phyloP scores from a whole-genome alignment of 1,140 invertebrate genomes.

The Pogonomyrmex californicus region DNA sequence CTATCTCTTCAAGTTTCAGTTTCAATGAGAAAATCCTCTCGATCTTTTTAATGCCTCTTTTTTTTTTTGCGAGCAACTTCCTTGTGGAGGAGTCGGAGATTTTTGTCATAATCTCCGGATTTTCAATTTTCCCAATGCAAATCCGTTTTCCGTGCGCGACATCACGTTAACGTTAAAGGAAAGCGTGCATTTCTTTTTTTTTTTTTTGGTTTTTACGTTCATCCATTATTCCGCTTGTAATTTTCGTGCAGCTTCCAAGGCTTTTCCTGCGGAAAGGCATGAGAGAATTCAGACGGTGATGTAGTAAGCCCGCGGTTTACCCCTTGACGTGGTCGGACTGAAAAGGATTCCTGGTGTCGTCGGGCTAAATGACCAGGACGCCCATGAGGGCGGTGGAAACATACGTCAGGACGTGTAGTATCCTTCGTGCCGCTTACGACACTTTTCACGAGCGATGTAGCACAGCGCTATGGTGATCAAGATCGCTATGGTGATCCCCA shows the following conservation, averaged over 20 bases:
- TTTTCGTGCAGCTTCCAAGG: neutral
- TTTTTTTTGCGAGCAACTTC: neutral
- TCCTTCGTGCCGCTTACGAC: conserved; percentile 90
- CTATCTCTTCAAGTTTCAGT: neutral
- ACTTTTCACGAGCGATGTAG: conserved; percentile 93
- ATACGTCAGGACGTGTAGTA: conserved; percentile 91
- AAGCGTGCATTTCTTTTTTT: neutral
- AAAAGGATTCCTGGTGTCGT: conserved; percentile 81
- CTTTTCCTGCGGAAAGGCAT: neutral
- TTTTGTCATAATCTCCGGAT: neutral
- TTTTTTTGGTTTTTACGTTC: neutral
- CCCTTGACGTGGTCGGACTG: conserved; percentile 82
- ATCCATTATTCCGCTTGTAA: neutral
- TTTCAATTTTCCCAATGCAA: neutral
- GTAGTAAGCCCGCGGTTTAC: conserved; percentile 83
- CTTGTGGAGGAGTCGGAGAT: neutral
- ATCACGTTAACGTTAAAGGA: neutral
- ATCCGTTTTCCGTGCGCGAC: neutral
- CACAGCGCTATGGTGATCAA: conserved; percentile 93
- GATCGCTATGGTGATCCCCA: conserved; percentile 93
- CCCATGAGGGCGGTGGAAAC: conserved; percentile 80
- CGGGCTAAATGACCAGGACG: conserved; percentile 79
- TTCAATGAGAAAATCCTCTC: conserved; percentile 4
- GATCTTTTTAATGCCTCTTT: neutral
- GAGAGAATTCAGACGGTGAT: conserved; percentile 79